Base-by-base conservation (phyloP, 2,113 vertebrate species). In the Xiphophorus couchianus region DNA sequence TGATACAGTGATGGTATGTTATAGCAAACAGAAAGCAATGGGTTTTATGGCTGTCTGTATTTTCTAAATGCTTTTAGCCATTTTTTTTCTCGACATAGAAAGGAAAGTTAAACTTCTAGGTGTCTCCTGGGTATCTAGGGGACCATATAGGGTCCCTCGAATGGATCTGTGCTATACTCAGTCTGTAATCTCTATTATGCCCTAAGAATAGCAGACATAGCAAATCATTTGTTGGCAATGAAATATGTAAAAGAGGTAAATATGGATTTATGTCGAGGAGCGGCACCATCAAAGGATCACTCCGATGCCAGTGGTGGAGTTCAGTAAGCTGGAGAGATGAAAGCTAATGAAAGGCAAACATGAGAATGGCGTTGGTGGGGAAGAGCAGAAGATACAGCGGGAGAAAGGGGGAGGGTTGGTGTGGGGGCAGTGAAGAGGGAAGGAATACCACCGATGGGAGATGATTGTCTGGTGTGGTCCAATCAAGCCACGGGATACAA, bases 331-430 rank as follows among this genome's bases (percentile, higher is more conserved):
- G 82, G 71, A 87, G 88, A 92, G 94, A 94, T 94, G 92, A 94
- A 94, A 94, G 94, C 91, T 93, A 94, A 94, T 94, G 94, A 94
- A 94, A 92, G 92, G 90, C 91, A 94, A 93, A 93, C 91, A 93
- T 39, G 78, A 78, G 85, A 80, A 77, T 85, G 82, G 84, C 81
- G 84, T 81, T 72, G 78, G 84, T 81, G 77, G 81, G 70, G 80
- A 71, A 76, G 78, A 66, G 73, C 81, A 73, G 78, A 79, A 76
- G 78, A 80, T 83, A 76, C 80, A 72, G 71, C 77, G 75, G 66
- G 74, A 77, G 77, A 63, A 75, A 28, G 28, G 63, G 1, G 9
- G 39, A 22, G 48, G 35, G 74, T 25, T 62, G 28, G 71, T 54
- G 68, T 30, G 62, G 77, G 31, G 67, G 0, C 27, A 71, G 65